Evolutionary conservation across 2,797 vertebrate genomes (phyloP), one percentile per base, ranked within the genome.

Genomic region (Pseudopleuronectes americanus): DNA sequence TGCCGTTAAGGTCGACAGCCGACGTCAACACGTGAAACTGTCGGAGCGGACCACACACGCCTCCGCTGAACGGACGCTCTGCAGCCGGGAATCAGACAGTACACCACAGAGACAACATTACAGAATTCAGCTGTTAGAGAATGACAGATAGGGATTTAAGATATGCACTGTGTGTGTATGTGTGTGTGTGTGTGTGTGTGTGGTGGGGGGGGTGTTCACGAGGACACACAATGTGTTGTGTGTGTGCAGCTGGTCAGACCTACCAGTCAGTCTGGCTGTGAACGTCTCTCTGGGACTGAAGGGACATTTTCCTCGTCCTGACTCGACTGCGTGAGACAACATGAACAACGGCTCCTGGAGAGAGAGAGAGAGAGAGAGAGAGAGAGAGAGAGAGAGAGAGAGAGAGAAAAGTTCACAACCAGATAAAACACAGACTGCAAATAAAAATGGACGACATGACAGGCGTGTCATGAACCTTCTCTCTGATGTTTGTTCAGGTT

Each of bases 231-330:
- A 45, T n/a, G 4, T 24, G 36, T n/a, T 57, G 12, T 47, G 58
- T 51, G 52, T 22, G 41, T 23, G 47, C 61, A 56, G 36, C 22
- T 45, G 31, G 17, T 3, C 26, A 52, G 59, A 64, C 90, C 77
- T 43, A 95, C 94, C 94, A 4, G 93, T 79, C n/a, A 97, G 92
- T 9, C 89, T 79, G 0, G 93, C 95, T 0, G 95, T 90, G 68
- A 96, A 96, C 0, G 92, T 80, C 8, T 96, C 95, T 0, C 76
- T 91, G 51, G 96, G 96, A 79, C 95, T 96, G 90, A 94, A 97
- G 0, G 96, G 96, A 86, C 96, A 96, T 66, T 95, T 95, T 54
- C 96, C 96, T 88, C 93, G 80, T 22, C 96, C 96, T 0, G 96
- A 96, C 69, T 95, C 95, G 33, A 93, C 58, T 0, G 85, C 64